Conservation (phyloP, 1,140 invertebrate species). For the Trichonephila clavipes region DNA sequence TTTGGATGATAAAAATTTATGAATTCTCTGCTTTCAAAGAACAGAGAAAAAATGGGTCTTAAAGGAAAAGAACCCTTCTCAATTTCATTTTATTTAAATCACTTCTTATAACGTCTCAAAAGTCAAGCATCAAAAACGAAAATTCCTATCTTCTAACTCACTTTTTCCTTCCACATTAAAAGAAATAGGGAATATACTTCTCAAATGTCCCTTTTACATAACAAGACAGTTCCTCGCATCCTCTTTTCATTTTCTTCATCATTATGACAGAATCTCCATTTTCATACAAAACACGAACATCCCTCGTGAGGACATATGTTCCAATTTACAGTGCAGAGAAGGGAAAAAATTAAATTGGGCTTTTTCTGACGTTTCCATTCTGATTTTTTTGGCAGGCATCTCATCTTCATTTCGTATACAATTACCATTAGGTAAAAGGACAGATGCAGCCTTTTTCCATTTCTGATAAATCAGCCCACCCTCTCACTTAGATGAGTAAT, state of each 20-base stretch:
- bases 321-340: neutral
- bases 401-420: neutral
- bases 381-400: neutral
- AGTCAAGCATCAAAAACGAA: neutral
- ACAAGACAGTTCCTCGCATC: neutral
- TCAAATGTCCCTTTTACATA: neutral
- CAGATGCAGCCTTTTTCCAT: neutral
- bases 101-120: neutral
- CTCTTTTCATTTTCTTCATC: neutral
- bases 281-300: neutral
- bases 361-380: neutral
- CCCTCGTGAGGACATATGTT: neutral
- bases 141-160: neutral
- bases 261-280: neutral
- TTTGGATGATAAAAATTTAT: too few species aligned
- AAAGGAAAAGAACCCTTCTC: neutral
- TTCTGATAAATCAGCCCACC: neutral
- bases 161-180: neutral
- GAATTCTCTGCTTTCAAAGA: too few species aligned
- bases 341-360: neutral
- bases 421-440: constrained; percentile 2
- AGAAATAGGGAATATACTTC: neutral
- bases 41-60: too few species aligned
- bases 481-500: constrained; percentile 26
- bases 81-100: neutral